These are phyloP conservation scores for Lycocorax pyrrhopterus DNA, from an alignment of 2,113 vertebrate species.

Conservation along the genomic window DNA sequence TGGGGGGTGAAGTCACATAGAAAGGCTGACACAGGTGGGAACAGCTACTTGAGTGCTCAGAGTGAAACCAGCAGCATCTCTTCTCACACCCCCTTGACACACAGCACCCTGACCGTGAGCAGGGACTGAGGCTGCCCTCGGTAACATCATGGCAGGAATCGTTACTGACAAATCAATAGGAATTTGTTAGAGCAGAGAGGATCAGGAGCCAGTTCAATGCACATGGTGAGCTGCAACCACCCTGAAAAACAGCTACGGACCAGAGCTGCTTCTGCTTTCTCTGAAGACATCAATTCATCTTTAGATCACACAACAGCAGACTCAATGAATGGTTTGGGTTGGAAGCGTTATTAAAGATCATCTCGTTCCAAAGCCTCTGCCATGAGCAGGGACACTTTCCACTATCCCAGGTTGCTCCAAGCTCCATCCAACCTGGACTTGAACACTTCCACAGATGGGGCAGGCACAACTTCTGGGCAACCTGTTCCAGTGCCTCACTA, in stretches of 20 bases:
- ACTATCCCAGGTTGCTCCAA: fast-evolving
- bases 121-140: not conserved
- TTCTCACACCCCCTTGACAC: not conserved
- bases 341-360: not conserved
- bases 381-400: not conserved
- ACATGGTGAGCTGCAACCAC: not conserved
- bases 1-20: not conserved
- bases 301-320: fast-evolving
- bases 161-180: not conserved
- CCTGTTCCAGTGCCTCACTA: not conserved
- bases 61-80: not conserved
- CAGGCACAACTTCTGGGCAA: not conserved
- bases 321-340: not conserved
- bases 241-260: not conserved
- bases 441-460: not conserved
- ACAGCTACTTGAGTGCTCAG: not conserved
- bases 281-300: not conserved
- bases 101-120: fast-evolving
- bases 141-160: not conserved
- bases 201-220: not conserved
- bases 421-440: not conserved
- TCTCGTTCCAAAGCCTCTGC: not conserved
- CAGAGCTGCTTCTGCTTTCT: not conserved
- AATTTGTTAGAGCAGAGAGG: not conserved
- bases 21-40: not conserved